Evolutionary conservation across 2,888 invertebrate genomes (phyloP), one percentile per base, ranked within the genome.

Genomic region (Serripes groenlandicus): DNA sequence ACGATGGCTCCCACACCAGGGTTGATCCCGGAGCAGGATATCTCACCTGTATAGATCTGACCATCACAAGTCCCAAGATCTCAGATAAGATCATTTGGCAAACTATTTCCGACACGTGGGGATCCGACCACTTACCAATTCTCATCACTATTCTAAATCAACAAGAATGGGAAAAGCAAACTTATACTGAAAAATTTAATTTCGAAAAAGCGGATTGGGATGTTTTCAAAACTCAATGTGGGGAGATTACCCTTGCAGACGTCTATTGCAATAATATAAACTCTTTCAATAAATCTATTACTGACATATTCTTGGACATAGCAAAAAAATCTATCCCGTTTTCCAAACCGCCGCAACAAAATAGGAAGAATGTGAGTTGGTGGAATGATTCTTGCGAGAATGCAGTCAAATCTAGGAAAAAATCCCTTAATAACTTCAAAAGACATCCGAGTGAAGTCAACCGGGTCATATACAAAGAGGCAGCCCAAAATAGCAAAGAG

Each of bases 71-170:
- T 28, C 42, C 37, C 3, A 66, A 42, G 42, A n/a, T 66, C 18
- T 23, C 42, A 42, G 28, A n/a, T 18, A 42, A 66, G 26, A 18
- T 9, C 28, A 5, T 42, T 26, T 73, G 73, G 73, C 49, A 52
- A 32, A 52, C 64, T 21, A 28, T 73, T 21, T 2, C 42, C n/a
- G 64, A 73, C 58, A 73, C 28, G 18, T 49, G 52, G 62, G 64
- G 73, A 23, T 73, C 73, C 30, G 62, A 73, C 21, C 73, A 73
- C 23, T 64, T 73, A 26, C 73, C 73, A 64, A 73, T 62, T 30
- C 26, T 49, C 42, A 73, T 66, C 26, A n/a, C 66, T 21, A 37
- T 26, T 26, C 42, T 42, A 42, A 66, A 42, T 15, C 18, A 62
- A 34, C 32, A 32, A 15, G 28, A 66, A n/a, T 28, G 15, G 15